Evolutionary conservation across 2,888 invertebrate species (phyloP), one percentile per base, ranked within the genome.

Genomic region (Corbicula japonica): DNA sequence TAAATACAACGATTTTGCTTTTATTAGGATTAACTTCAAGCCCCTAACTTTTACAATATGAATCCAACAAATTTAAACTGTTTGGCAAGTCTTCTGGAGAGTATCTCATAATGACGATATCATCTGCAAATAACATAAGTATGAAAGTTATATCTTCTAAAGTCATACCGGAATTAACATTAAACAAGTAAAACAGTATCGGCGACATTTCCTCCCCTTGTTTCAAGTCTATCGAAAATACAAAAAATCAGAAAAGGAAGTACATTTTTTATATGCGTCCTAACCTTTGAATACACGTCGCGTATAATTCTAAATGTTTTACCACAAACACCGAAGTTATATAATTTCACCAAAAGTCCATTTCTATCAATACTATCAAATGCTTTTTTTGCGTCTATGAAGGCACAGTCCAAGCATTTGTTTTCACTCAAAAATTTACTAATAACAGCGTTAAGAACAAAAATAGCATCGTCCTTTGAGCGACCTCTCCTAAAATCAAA

Each of bases 201-300:
- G 71, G 71, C 10, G 62, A 72, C 6, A 38, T 54, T 28, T 15
- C 34, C 18, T 38, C 52, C n/a, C 71, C 62, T 32, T 63, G 62
- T 30, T 44, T 26, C n/a, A 62, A 26, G 15, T 54, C 52, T 44
- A 35, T 21, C 21, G 50, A 23, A 23, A 30, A 23, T 28, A 50
- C 26, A 52, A 70, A 34, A 54, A 72, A 26, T 62, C 62, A 10
- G 62, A 63, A 21, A 18, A 52, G 5, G 12, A 15, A 54, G 41
- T 44, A 38, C 44, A 54, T 21, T 12, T 28, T 54, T 62, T 50
- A 72, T 54, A 50, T 63, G 63, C 5, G 71, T 50, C 41, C 54
- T 72, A 21, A 72, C 54, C 41, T 61, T 54, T 18, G 26, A 23
- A 41, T 72, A 72, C 71, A 72, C 52, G 54, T 62, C 54, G 54